phyloP scores from a whole-genome alignment of 1,140 invertebrate species.

The Aethina tumida region DNA sequence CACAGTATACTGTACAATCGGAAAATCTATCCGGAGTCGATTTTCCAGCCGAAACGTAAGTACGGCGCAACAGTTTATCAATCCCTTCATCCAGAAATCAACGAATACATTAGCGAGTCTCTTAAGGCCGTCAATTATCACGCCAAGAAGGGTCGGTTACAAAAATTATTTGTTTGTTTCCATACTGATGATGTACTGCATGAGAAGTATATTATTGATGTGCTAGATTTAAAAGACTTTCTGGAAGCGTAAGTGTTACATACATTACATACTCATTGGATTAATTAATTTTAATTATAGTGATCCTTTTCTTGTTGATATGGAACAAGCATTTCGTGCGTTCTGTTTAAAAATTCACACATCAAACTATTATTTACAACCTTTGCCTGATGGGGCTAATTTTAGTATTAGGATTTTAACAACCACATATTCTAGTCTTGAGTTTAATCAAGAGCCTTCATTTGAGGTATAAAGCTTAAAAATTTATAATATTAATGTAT shows the following conservation, averaged over 20 bases:
- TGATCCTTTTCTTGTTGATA: conserved; percentile 21
- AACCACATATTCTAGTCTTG: conserved; percentile 19
- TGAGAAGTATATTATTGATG: conserved; percentile 24
- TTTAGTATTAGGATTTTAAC: conserved; percentile 25
- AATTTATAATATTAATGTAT: conserved; percentile 4
- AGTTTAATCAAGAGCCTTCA: conserved; percentile 23
- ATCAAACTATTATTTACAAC: conserved; percentile 15
- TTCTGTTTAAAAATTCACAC: conserved; percentile 26
- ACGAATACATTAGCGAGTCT: conserved; percentile 42
- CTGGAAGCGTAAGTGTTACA: conserved; percentile 15
- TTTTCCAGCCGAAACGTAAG: conserved; percentile 42
- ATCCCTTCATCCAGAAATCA: conserved; percentile 43
- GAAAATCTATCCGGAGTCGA: conserved; percentile 44
- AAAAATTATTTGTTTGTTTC: conserved; percentile 20
- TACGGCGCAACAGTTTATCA: conserved; percentile 41
- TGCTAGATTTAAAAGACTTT: conserved; percentile 10
- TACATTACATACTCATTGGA: background rate
- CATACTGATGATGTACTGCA: conserved; percentile 8
- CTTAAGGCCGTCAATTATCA: conserved; percentile 31
- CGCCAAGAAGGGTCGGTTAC: conserved; percentile 19
- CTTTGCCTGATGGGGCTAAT: conserved; percentile 16
- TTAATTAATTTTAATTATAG: conserved; percentile 13
- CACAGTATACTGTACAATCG: conserved; percentile 41
- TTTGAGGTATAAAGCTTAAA: conserved; percentile 17
- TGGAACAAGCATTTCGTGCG: conserved; percentile 21